These are phyloP conservation scores for Halocynthia roretzi DNA, from an alignment of 23 tunicate genomes.

Conservation along the genomic window DNA sequence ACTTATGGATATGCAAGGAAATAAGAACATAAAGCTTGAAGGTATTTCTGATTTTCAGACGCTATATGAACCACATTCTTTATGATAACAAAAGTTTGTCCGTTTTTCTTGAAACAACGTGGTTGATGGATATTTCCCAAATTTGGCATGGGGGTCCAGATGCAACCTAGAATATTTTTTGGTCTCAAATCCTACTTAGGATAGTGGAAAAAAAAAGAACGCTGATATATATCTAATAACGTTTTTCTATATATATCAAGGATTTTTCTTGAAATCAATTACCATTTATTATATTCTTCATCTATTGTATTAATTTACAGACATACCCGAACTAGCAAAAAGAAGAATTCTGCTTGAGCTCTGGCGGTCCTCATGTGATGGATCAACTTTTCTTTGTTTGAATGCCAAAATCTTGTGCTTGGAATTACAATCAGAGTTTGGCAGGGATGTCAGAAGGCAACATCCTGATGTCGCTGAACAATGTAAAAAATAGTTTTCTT, in stretches of 20 bases:
- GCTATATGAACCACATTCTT: not conserved
- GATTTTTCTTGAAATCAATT: not conserved
- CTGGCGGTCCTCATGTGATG: constrained; percentile 93
- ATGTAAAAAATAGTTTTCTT: constrained; percentile 27
- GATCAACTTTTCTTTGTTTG: constrained; percentile 42
- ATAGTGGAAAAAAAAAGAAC: too few relatives aligned
- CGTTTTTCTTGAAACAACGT: not conserved
- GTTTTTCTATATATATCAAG: not conserved
- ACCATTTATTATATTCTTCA: not conserved
- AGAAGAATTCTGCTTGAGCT: constrained; percentile 54
- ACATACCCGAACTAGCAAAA: constrained; percentile 16
- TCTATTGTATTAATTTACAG: not conserved
- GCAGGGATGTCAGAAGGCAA: constrained; percentile 34
- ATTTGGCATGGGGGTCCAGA: too few relatives aligned
- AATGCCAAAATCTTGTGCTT: constrained; percentile 56
- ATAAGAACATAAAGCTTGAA: constrained; percentile 38
- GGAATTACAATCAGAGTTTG: constrained; percentile 61
- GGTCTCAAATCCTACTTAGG: too few relatives aligned
- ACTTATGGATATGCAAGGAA: constrained; percentile 29
- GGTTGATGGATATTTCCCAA: too few relatives aligned
- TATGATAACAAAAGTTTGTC: not conserved
- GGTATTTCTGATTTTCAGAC: constrained; percentile 16
- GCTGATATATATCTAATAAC: too few relatives aligned
- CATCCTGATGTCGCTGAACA: constrained; percentile 84
- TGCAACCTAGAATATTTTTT: too few relatives aligned